Base-by-base conservation (phyloP, 2,113 vertebrate species). In the Dipodomys ordii region DNA sequence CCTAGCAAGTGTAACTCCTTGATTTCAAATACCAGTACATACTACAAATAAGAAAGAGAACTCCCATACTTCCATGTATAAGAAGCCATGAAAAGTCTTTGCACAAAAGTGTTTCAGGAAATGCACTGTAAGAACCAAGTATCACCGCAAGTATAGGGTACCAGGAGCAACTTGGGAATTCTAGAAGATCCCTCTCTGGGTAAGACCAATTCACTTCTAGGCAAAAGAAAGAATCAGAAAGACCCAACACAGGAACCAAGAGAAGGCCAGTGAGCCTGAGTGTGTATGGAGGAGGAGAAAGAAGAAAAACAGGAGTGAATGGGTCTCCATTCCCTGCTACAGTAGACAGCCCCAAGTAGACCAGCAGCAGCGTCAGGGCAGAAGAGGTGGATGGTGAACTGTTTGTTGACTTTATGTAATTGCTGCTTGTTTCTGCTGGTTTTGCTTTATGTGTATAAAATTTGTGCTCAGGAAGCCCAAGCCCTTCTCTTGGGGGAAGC, bases 11-110 rank as follows among this genome's bases (percentile, higher is more conserved):
- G 19, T 23, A 23, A 22, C 22, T 22, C 62, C 62, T 23, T 64
- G 62, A 23, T 20, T 64, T 64, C 22, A 64, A 64, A 64, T 57
- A 57, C 53, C 53, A 57, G 53, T 57, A 18, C 53, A 16, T 57
- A 57, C 12, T 93, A 73, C 28, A 20, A 67, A 91, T 82, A 88
- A 25, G 30, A 57, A 92, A 88, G 69, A 65, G 67, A 13, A 57
- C 53, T 57, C 15, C 15, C 15, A 18, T 57, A 57, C 15, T 16
- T 3, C 53, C 15, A 87, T 65, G 12, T 83, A 39, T 76, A 65
- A 79, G 79, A 69, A 76, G 65, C 86, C 13, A 79, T 49, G 67
- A 57, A 78, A 78, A 64, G 22, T 16, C 62, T 78, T 86, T 79
- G 3, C 25, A 71, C 27, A 32, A 44, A 83, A 49, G 18, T 35